Evolutionary conservation across 2,797 vertebrate species (phyloP).

Genomic region (Clarias platycephalus): DNA sequence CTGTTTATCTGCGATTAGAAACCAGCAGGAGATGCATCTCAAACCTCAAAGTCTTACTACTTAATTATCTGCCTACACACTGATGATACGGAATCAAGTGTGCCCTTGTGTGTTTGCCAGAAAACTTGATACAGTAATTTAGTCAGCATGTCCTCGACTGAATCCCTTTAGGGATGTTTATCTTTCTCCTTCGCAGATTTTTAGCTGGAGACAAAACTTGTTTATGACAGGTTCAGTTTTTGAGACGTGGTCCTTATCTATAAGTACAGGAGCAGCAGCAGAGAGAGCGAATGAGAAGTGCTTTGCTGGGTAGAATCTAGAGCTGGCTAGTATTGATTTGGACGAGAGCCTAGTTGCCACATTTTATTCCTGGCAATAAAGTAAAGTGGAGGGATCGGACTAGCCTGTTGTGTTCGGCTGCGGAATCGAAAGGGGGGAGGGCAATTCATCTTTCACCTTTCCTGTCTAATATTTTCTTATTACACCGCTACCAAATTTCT

Average conservation of each 20-base stretch:
- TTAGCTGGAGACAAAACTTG: conserved; percentile 54
- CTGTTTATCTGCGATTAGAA: conserved; percentile 36
- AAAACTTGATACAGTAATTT: conserved; percentile 32
- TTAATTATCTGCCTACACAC: background rate
- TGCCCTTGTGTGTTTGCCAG: conserved; percentile 1
- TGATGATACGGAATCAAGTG: conserved; percentile 3
- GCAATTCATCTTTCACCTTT: background rate
- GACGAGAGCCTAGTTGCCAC: conserved; percentile 50
- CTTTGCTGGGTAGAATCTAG: background rate
- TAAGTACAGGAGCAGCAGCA: conserved; percentile 2
- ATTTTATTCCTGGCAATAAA: conserved; percentile 58
- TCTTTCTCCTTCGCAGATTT: conserved; percentile 62
- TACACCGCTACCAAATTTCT: background rate
- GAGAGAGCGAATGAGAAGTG: conserved; percentile 10
- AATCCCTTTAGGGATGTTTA: conserved; percentile 32
- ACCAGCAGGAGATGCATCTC: background rate
- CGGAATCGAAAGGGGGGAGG: background rate
- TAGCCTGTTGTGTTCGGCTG: conserved; percentile 18
- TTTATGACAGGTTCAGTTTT: conserved; percentile 35
- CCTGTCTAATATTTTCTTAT: background rate
- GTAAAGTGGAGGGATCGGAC: conserved; percentile 43
- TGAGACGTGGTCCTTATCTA: conserved; percentile 8
- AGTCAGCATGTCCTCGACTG: conserved; percentile 22
- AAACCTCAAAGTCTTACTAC: background rate
- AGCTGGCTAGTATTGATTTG: conserved; percentile 58